Base-by-base conservation (phyloP, 2,797 vertebrate species). In the Gambelia wislizenii region DNA sequence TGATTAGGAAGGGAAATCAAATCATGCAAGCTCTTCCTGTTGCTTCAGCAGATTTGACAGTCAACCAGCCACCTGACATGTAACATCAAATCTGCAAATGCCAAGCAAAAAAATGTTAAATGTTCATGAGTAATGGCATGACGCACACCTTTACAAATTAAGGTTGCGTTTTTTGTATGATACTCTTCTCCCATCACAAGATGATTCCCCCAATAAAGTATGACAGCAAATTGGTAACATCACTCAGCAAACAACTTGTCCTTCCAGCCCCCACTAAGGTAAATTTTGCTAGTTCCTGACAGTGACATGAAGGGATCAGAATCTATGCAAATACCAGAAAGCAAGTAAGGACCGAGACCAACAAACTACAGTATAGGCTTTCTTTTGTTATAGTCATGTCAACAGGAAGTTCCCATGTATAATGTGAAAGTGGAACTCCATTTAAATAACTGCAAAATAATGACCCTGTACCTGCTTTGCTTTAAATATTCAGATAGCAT, bases 121-220 rank as follows among this genome's bases (percentile, higher is more conserved):
- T 75, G 4, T 8, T 89, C 36, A 64, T 75, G 69, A 89, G 56
- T 75, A 89, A 75, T 39, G n/a, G 27, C 12, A n/a, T 82, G 83
- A 86, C 42, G 30, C 88, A 89, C 39, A 75, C 64, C 56, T 85
- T 89, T 89, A 44, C 78, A 74, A 89, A 54, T 82, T 59, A 89
- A 67, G 44, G 36, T 81, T 89, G 54, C 67, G 27, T 67, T 85
- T 74, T 69, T 44, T 47, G 8, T 36, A 33, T 47, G 64, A 74
- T 27, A 52, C 42, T 49, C 67, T 89, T 64, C 54, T 52, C 70
- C 12, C 49, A 52, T 82, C 54, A 81, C 56, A 85, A 69, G 54
- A 82, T 76, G 44, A 67, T 81, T 44, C 27, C 44, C 77, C 18
- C 83, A 81, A 64, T 75, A 74, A 89, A 74, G 54, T 27, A 52